Conservation (phyloP, 2,888 invertebrate species). For the Drosophila mimica region DNA sequence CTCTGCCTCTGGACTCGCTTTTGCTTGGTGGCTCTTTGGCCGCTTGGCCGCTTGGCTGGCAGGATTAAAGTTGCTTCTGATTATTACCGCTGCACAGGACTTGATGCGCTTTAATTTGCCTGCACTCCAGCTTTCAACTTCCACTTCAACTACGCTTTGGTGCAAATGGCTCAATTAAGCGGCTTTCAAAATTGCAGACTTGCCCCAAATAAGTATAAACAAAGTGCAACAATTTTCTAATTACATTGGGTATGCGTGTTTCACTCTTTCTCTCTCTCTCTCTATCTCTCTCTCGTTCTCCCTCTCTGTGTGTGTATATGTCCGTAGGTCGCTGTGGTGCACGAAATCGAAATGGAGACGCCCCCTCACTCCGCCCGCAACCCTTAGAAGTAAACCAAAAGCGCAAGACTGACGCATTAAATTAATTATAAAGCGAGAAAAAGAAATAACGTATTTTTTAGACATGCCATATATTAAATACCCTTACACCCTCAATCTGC, state of each 20-base stretch:
- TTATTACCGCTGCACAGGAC: slow-evolving; percentile 38
- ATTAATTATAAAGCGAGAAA: slow-evolving; percentile 70
- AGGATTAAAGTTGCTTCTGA: slow-evolving; percentile 40
- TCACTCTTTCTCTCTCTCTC: background rate
- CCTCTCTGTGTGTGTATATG: slow-evolving; percentile 1
- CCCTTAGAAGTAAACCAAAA: slow-evolving; percentile 51
- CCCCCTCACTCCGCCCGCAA: background rate
- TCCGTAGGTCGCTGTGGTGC: slow-evolving; percentile 34
- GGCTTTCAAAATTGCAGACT: slow-evolving; percentile 65
- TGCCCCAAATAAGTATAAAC: slow-evolving; percentile 56
- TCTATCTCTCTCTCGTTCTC: background rate
- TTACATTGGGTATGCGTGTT: slow-evolving; percentile 50
- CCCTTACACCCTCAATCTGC: background rate
- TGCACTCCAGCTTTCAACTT: slow-evolving; percentile 7
- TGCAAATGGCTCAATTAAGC: slow-evolving; percentile 74
- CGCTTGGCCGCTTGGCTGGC: slow-evolving; percentile 46
- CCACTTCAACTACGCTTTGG: slow-evolving; percentile 19
- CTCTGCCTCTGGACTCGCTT: background rate
- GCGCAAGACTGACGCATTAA: slow-evolving; percentile 78
- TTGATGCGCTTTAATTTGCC: slow-evolving; percentile 49
- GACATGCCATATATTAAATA: background rate
- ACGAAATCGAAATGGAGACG: slow-evolving; percentile 52
- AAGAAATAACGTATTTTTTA: background rate
- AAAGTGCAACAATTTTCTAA: slow-evolving; percentile 81
- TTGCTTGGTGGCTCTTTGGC: slow-evolving; percentile 5